A percentile compares a stretch with the other conserved stretches of the same genome.
phyloP scores from a whole-genome alignment of 2,113 vertebrate genomes.

The Pseudorasbora parva region DNA sequence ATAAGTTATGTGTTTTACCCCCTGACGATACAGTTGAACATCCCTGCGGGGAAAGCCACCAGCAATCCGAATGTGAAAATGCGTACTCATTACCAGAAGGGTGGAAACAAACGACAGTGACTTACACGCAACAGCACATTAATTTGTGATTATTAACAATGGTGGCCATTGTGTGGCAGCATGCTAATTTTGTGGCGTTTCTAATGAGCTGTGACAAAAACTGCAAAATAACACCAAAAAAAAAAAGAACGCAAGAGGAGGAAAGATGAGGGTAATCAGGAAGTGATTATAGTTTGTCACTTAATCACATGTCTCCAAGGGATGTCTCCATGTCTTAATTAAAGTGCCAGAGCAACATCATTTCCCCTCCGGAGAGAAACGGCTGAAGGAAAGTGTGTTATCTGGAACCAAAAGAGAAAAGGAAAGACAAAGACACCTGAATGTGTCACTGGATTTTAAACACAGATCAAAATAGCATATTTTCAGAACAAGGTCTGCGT shows the following conservation, averaged over 20 bases:
- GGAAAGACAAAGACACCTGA: background rate
- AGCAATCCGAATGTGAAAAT: slow-evolving; percentile 17
- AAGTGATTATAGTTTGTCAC: slow-evolving; percentile 65
- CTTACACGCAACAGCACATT: slow-evolving; percentile 31
- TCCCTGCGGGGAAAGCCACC: slow-evolving; percentile 15
- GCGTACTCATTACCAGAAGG: slow-evolving; percentile 28
- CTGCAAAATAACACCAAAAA: slow-evolving; percentile 46
- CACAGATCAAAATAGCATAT: background rate
- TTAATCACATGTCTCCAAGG: slow-evolving; percentile 57
- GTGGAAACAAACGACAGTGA: slow-evolving; percentile 42
- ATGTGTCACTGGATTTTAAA: background rate
- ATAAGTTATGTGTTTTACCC: slow-evolving; percentile 36
- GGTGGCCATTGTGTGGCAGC: slow-evolving; percentile 40
- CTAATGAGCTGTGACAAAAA: slow-evolving; percentile 67
- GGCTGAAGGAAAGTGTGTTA: background rate
- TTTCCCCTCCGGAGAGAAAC: slow-evolving; percentile 21
- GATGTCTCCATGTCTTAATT: slow-evolving; percentile 60
- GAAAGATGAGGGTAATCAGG: slow-evolving; percentile 60
- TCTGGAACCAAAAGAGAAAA: background rate
- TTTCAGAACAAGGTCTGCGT: background rate
- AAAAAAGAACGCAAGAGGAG: slow-evolving; percentile 45
- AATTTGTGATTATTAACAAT: slow-evolving; percentile 50
- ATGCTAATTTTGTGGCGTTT: slow-evolving; percentile 58
- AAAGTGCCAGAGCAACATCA: slow-evolving; percentile 51
- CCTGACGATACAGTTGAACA: background rate